These are phyloP conservation scores for Automeris io DNA, from an alignment of 2,888 invertebrate genomes.

Conservation along the genomic window DNA sequence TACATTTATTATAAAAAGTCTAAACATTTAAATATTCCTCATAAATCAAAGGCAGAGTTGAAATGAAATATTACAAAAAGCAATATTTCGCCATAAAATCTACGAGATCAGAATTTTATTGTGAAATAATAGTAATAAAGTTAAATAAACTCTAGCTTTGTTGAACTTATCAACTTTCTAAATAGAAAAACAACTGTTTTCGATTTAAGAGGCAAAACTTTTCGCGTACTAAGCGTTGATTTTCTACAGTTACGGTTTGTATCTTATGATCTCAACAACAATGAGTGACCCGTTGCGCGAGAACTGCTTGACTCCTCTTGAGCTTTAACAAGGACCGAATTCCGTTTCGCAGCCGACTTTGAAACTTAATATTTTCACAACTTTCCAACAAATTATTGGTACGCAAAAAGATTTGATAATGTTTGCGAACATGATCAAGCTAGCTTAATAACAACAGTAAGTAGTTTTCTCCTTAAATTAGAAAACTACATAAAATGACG, in stretches of 20 bases:
- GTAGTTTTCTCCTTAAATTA: too few species aligned
- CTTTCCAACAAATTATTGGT: too few species aligned
- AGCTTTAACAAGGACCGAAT: conserved; percentile 58
- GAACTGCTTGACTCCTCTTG: conserved; percentile 52
- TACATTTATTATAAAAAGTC: too few species aligned
- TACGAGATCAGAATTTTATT: neutral
- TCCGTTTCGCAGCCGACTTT: conserved; percentile 42
- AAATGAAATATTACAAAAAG: neutral
- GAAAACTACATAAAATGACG: neutral
- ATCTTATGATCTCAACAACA: conserved; percentile 47
- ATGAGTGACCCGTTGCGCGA: conserved; percentile 55
- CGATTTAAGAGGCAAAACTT: conserved; percentile 9
- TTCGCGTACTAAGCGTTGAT: conserved; percentile 35
- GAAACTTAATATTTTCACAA: conserved; percentile 17
- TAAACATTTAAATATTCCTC: too few species aligned
- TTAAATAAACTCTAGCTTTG: too few species aligned
- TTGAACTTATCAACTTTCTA: too few species aligned
- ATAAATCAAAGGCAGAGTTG: neutral
- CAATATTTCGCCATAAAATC: too few species aligned
- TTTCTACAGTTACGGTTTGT: conserved; percentile 27
- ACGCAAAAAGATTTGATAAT: conserved; percentile 46
- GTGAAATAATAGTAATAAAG: neutral
- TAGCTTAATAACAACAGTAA: too few species aligned
- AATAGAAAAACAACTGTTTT: neutral
- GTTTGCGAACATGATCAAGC: conserved; percentile 18